A percentile compares a stretch with the other conserved stretches of the same genome.
These are phyloP conservation scores for Bufotes viridis DNA, from an alignment of 2,797 vertebrate species.

Conservation along the genomic window DNA sequence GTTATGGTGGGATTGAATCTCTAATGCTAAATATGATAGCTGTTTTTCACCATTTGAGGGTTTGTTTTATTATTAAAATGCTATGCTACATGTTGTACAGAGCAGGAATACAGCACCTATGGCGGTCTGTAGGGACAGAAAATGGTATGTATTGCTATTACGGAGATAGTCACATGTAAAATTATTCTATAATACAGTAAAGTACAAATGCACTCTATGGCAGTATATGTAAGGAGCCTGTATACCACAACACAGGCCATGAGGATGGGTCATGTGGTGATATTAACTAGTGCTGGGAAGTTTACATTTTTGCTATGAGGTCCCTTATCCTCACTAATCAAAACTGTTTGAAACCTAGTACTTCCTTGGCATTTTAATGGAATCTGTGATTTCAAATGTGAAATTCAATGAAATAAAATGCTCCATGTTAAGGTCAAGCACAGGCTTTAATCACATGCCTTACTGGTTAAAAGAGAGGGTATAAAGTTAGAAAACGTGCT, in stretches of 20 bases:
- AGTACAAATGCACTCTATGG: not conserved
- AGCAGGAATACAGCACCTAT: not conserved
- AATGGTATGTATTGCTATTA: not conserved
- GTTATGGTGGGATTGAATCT: not conserved
- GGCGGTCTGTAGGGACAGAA: not conserved
- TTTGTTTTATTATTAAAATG: not conserved
- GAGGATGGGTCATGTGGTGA: no score
- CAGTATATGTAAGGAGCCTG: not conserved
- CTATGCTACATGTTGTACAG: not conserved
- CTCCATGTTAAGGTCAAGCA: constrained; percentile 7
- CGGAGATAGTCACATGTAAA: not conserved
- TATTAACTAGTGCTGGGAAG: not conserved
- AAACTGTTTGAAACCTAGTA: not conserved
- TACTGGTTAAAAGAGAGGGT: constrained; percentile 18
- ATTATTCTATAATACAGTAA: not conserved
- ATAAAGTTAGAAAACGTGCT: constrained; percentile 2
- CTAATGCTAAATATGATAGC: not conserved
- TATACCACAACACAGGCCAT: not conserved
- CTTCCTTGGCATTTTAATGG: not conserved
- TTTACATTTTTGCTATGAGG: not conserved
- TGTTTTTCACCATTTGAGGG: not conserved
- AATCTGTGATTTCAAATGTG: not conserved
- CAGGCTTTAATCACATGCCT: constrained; percentile 1
- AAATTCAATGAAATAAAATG: not conserved
- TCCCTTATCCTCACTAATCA: not conserved